phyloP scores from a whole-genome alignment of 2,888 invertebrate genomes.

The Eurytoma adleriae region DNA sequence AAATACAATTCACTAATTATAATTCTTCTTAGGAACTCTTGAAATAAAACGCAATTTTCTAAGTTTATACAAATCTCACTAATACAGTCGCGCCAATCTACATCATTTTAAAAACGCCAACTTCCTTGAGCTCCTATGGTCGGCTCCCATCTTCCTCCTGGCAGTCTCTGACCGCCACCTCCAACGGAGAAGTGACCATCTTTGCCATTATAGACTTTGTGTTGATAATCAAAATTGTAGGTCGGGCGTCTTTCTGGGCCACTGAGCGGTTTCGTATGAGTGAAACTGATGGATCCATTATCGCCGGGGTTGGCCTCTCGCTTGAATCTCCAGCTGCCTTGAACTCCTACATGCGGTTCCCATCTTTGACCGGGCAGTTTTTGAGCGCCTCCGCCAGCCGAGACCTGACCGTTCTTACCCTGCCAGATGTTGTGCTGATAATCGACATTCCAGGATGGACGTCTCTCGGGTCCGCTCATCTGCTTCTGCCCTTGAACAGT shows the following conservation, averaged over 20 bases:
- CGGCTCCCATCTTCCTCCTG: conserved; percentile 55
- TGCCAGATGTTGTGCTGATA: conserved; percentile 60
- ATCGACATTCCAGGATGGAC: conserved; percentile 57
- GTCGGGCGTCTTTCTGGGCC: conserved; percentile 59
- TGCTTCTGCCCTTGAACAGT: conserved; percentile 52
- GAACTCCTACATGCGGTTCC: conserved; percentile 58
- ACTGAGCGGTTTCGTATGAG: conserved; percentile 53
- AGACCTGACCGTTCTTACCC: conserved; percentile 57
- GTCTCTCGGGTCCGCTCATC: conserved; percentile 57
- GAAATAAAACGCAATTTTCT: too few relatives aligned
- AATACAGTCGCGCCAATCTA: too few relatives aligned
- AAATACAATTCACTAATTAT: too few relatives aligned
- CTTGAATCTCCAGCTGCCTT: conserved; percentile 53
- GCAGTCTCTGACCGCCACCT: conserved; percentile 57
- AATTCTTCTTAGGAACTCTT: too few relatives aligned
- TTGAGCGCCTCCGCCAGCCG: conserved; percentile 57
- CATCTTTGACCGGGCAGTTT: conserved; percentile 56
- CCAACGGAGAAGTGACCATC: conserved; percentile 57
- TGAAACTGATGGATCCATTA: too few relatives aligned
- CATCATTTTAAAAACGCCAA: too few relatives aligned
- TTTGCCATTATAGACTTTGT: conserved; percentile 58
- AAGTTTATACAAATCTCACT: too few relatives aligned
- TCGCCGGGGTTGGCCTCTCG: conserved; percentile 57
- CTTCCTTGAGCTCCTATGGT: conserved; percentile 58
- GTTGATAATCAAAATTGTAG: conserved; percentile 59